A percentile compares a stretch with the other conserved stretches of the same genome.
phyloP scores from a whole-genome alignment of 2,113 vertebrate species.

The Dermatemys mawii region DNA sequence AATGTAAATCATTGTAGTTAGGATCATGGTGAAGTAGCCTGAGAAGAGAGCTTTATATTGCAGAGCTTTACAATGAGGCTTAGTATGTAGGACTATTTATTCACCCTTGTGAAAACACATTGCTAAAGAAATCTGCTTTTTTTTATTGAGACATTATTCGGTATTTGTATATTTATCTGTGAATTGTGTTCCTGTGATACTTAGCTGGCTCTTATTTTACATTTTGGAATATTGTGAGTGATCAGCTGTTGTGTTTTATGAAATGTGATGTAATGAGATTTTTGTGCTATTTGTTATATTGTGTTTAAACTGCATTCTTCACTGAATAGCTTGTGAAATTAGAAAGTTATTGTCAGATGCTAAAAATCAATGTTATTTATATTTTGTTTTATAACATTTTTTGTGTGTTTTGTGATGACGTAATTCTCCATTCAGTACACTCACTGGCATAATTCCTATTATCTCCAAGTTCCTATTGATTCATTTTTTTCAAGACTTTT shows the following conservation, averaged over 20 bases:
- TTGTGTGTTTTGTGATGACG: slow-evolving; percentile 19
- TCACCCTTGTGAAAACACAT: slow-evolving; percentile 59
- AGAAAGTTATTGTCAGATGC: slow-evolving; percentile 44
- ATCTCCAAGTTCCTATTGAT: slow-evolving; percentile 30
- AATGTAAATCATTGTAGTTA: slow-evolving; percentile 32
- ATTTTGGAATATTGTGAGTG: slow-evolving; percentile 50
- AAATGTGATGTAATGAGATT: slow-evolving; percentile 60
- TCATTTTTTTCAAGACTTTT: neutral
- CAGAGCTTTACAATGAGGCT: slow-evolving; percentile 36
- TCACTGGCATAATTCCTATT: neutral
- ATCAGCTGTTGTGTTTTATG: slow-evolving; percentile 63
- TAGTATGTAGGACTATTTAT: slow-evolving; percentile 42
- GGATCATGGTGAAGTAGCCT: slow-evolving; percentile 4
- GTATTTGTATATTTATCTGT: slow-evolving; percentile 65
- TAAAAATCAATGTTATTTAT: slow-evolving; percentile 58
- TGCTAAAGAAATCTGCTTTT: slow-evolving; percentile 32
- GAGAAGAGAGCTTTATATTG: slow-evolving; percentile 57
- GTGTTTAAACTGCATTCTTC: slow-evolving; percentile 60
- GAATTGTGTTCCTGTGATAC: slow-evolving; percentile 60
- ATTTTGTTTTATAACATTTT: slow-evolving; percentile 42
- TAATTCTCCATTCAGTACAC: neutral
- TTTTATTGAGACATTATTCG: slow-evolving; percentile 56
- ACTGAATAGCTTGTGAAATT: slow-evolving; percentile 60
- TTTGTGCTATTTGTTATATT: slow-evolving; percentile 59
- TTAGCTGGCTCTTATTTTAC: slow-evolving; percentile 63